Conservation (phyloP, 2,888 invertebrate genomes). For the Lepeophtheirus nordmannii region DNA sequence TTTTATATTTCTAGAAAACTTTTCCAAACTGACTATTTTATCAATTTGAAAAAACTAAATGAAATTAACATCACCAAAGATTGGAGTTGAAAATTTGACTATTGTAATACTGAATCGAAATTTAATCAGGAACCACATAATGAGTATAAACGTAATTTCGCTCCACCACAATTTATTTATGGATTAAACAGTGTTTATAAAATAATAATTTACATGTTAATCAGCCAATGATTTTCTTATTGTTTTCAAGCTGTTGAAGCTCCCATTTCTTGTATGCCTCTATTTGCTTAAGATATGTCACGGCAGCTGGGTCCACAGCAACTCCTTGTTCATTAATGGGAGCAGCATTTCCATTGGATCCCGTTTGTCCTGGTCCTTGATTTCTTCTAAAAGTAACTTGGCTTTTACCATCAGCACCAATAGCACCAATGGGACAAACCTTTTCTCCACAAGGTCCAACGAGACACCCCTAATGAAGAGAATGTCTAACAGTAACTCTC, state of each 20-base stretch:
- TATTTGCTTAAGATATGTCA: slow-evolving; percentile 19
- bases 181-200: no score
- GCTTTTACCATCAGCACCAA: not conserved
- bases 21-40: no score
- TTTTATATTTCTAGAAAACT: no score
- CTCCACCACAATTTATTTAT: no score
- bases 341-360: slow-evolving; percentile 17
- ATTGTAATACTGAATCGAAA: no score
- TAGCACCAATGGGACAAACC: slow-evolving; percentile 23
- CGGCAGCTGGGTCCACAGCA: slow-evolving; percentile 23
- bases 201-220: no score
- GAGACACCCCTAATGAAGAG: slow-evolving; percentile 14
- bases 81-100: no score
- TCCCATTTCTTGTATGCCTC: slow-evolving; percentile 16
- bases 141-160: no score
- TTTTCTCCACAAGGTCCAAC: slow-evolving; percentile 19
- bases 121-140: no score
- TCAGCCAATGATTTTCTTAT: not conserved
- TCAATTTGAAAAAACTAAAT: no score
- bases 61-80: no score
- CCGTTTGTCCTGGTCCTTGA: slow-evolving; percentile 16
- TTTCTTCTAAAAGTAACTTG: slow-evolving; percentile 7
- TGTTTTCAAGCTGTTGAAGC: slow-evolving; percentile 5
- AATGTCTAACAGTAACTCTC: not conserved
- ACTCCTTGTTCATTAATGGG: slow-evolving; percentile 13